These are phyloP conservation scores for Piprites chloris DNA, from an alignment of 2,113 vertebrate species.

Conservation along the genomic window DNA sequence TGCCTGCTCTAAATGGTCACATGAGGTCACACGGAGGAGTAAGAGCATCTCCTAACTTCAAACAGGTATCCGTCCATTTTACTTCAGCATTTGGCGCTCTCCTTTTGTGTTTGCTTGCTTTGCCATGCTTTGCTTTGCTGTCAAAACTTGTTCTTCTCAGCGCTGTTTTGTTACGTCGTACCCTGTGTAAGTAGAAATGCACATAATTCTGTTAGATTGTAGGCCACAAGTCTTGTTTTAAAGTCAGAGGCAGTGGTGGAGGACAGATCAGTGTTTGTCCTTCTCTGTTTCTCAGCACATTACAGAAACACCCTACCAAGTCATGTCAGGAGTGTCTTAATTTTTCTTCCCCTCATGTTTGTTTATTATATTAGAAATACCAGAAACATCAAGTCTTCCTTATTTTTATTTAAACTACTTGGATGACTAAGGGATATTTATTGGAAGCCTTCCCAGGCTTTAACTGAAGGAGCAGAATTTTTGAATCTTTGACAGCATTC, in stretches of 20 bases:
- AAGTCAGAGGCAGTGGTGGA: neutral
- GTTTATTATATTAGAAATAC: constrained; percentile 42
- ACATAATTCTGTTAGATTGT: neutral
- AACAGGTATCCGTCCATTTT: constrained; percentile 71
- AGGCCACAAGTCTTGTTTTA: neutral
- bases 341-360: neutral
- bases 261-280: neutral
- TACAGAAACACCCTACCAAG: neutral
- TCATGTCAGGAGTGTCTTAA: neutral
- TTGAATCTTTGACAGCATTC: constrained; percentile 38
- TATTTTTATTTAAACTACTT: constrained; percentile 29
- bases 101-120: constrained; percentile 68
- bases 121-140: constrained; percentile 63
- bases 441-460: constrained; percentile 48
- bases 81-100: neutral
- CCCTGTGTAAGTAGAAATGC: neutral
- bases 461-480: constrained; percentile 8
- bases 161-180: neutral
- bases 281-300: neutral
- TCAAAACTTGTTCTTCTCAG: constrained; percentile 18
- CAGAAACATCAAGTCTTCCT: constrained; percentile 35
- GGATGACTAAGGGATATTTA: constrained; percentile 52
- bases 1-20: constrained; percentile 89
- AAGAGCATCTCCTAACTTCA: constrained; percentile 76
- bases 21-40: constrained; percentile 87